Conservation (phyloP, 1,140 invertebrate species). For the Batillaria attramentaria region DNA sequence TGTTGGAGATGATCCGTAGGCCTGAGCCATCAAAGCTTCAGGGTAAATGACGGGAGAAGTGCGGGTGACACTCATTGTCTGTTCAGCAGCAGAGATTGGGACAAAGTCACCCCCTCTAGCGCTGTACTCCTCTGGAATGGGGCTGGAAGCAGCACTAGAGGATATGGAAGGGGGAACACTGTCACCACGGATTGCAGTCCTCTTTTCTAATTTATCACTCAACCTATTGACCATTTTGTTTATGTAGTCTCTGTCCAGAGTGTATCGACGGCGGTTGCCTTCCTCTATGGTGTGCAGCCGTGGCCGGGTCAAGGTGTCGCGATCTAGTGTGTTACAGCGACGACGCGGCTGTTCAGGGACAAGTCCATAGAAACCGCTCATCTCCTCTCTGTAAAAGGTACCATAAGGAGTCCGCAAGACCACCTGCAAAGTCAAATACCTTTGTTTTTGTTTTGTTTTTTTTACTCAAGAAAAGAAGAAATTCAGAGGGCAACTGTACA, state of each 20-base stretch:
- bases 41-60: conserved; percentile 40
- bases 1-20: conserved; percentile 50
- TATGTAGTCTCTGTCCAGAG: conserved; percentile 63
- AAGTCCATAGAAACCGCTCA: conserved; percentile 61
- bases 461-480: too few relatives aligned
- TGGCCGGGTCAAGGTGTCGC: conserved; percentile 59
- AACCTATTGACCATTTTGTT: conserved; percentile 62
- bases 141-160: conserved; percentile 61
- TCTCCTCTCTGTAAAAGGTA: conserved; percentile 65
- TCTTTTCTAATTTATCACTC: conserved; percentile 60
- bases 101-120: conserved; percentile 55
- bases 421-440: too few relatives aligned
- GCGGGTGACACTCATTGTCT: conserved; percentile 50
- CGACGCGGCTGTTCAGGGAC: conserved; percentile 61
- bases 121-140: conserved; percentile 62
- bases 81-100: conserved; percentile 57
- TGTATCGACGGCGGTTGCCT: conserved; percentile 58
- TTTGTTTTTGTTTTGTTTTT: too few relatives aligned
- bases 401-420: conserved; percentile 68
- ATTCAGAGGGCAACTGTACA: not conserved
- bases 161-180: conserved; percentile 63
- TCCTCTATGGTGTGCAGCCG: conserved; percentile 66
- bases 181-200: conserved; percentile 50
- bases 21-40: conserved; percentile 52
- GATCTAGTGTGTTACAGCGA: conserved; percentile 65